Base-by-base conservation (phyloP, 2,888 invertebrate species). In the Agrilus biguttatus region DNA sequence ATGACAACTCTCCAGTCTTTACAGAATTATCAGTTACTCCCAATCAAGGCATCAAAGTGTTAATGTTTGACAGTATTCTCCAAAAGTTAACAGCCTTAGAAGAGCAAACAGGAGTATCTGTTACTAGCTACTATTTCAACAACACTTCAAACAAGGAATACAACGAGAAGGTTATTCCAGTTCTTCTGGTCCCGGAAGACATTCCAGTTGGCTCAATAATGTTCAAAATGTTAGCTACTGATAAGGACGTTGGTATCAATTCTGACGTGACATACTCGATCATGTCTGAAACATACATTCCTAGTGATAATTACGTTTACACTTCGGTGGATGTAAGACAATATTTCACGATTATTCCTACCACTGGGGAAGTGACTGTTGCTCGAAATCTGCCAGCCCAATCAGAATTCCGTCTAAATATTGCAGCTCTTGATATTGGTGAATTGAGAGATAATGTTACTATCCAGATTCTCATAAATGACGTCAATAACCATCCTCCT, bases 401-500 rank as follows among this genome's bases (percentile, higher is more conserved):
- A 60, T 75, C 78, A 0, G 83, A 85, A 57, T 80, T 87, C 49
- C 69, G 77, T 44, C 62, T 91, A 4, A 83, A 85, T 53, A 70
- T 89, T 5, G 76, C 83, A 0, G 89, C 86, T 1, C 69, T 73
- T 13, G 91, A 91, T 60, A 74, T 77, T 1, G 87, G 83, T 5
- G 83, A 81, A 3, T 63, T 88, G 3, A 75, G 73, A 50, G 86
- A 87, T 51, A 71, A 73, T 41, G 73, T 85, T 2, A 75, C 77
- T 6, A 63, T 89, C 4, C 72, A 80, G 51, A 71, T 90, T n/a
- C 75, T 75, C 39, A 74, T 89, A 0, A 75, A 76, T 54, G 87
- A 87, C 55, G 76, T 89, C 0, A 90, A 90, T 60, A 83, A 90
- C 53, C 87, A 90, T 59, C 77, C 81, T 5, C 90, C 90, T 0